Evolutionary conservation across 2,113 vertebrate genomes (phyloP), one percentile per base, ranked within the genome.

Genomic region (Ctenomys sociabilis): DNA sequence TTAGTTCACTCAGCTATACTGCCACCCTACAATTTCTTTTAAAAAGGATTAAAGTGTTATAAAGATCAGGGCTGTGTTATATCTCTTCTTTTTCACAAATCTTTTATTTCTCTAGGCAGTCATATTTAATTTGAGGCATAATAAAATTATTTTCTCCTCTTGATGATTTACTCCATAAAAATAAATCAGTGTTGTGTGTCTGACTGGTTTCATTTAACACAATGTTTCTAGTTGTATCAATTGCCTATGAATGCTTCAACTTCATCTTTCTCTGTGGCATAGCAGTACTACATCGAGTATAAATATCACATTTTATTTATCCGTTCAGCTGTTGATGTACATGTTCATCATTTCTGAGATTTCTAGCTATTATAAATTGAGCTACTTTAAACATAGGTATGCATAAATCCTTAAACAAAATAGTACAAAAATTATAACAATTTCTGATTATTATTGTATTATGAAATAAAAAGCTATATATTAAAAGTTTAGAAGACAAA

Each of bases 21-120:
- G n/a, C n/a, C n/a, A n/a, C n/a, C n/a, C n/a, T n/a, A n/a, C n/a
- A 17, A 54, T 91, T 70, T 81, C 75, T 13, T 93, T 87, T 59
- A 82, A 82, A 87, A 68, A 78, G 11, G 90, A 83, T 84, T 77
- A 45, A 82, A 73, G 40, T 63, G 16, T 14, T 30, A 77, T 22
- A 95, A 68, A 52, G 70, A 64, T 86, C 26, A 78, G 19, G 2
- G 14, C 54, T 54, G 6, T 64, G 8, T n/a, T 37, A 13, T 75
- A 45, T 13, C 49, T 49, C n/a, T 77, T 17, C 64, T 43, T 43
- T 70, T 64, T 66, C 14, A 1, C 52, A 66, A 70, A 30, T 45
- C 61, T 54, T 88, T 96, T 84, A 84, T 90, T 70, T 96, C 14
- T 61, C 7, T 10, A 26, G 28, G 7, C 2, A 72, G 17, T 3